Evolutionary conservation across 2,113 vertebrate species (phyloP), one percentile per base, ranked within the genome.

Genomic region (Albula goreensis): DNA sequence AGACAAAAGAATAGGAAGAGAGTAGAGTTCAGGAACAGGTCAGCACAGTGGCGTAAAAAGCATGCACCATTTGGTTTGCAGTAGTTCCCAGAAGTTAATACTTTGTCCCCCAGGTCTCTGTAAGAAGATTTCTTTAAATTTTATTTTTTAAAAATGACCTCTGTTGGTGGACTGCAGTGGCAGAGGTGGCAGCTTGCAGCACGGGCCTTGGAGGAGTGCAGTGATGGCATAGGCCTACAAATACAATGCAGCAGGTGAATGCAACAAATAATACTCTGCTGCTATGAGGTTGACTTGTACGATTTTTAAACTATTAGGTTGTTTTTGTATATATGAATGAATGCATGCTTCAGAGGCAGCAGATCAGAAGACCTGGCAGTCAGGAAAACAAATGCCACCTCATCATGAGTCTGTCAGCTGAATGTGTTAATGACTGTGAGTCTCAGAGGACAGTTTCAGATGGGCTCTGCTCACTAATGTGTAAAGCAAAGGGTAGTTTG

Each of bases 401-500:
- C 70, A 74, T 22, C n/a, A 10, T 22, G 22, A 31, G 70, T 22
- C 9, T 25, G 10, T 50, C 41, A 50, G 25, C 78, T 25, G 78
- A 48, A 49, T 80, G 4, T 41, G 9, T 4, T 80, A 5, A 50
- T 25, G 50, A 15, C 15, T 17, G 50, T 17, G 4, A 22, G 22
- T 11, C 17, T 5, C 51, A 19, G 19, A 52, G 80, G 48, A 22
- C 5, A 50, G 57, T 70, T 81, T 31, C 19, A 50, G 50, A 74
- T n/a, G 8, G 31, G 6, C 50, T 5, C 41, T 51, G 19, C 48
- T 6, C 41, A 15, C 70, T 50, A 79, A 63, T n/a, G 6, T 60
- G 77, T 85, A 70, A 49, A 81, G n/a, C 10, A 31, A 50, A 81
- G 85, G 48, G 78, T 50, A 70, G 85, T 48, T 63, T 70, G 13